These are phyloP conservation scores for Ophthalmotilapia sp. DNA, from an alignment of 2,113 vertebrate genomes.

Conservation along the genomic window DNA sequence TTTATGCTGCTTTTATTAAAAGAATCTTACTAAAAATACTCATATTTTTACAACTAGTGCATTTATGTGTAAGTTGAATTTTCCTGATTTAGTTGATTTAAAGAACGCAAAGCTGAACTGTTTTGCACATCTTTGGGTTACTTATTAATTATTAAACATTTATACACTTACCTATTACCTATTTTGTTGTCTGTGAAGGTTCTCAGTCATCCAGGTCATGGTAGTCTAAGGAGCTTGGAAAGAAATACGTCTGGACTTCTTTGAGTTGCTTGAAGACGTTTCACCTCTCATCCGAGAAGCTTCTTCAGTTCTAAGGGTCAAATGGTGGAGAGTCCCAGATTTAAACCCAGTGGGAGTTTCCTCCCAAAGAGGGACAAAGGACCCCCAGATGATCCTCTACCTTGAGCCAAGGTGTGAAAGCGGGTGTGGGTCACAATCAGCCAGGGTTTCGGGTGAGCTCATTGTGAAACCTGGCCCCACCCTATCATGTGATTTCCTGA, in stretches of 20 bases:
- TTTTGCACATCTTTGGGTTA: neutral
- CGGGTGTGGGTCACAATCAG: too few species aligned
- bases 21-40: neutral
- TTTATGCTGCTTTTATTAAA: neutral
- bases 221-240: neutral
- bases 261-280: neutral
- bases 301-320: neutral
- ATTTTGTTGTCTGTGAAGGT: neutral
- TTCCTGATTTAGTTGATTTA: neutral
- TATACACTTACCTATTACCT: neutral
- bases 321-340: too few species aligned
- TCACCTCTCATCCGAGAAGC: neutral
- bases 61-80: neutral
- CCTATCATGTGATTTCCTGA: neutral
- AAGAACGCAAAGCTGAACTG: neutral
- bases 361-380: too few species aligned
- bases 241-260: accelerated
- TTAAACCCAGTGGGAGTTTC: too few species aligned
- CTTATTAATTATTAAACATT: neutral
- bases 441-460: too few species aligned
- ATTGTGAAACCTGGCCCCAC: accelerated
- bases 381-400: too few species aligned
- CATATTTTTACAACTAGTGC: neutral
- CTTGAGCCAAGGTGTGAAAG: too few species aligned
- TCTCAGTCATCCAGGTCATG: neutral